A percentile compares a stretch with the other conserved stretches of the same genome.
Conservation (phyloP, 2,797 vertebrate genomes). For the Pangasius krempfi region DNA sequence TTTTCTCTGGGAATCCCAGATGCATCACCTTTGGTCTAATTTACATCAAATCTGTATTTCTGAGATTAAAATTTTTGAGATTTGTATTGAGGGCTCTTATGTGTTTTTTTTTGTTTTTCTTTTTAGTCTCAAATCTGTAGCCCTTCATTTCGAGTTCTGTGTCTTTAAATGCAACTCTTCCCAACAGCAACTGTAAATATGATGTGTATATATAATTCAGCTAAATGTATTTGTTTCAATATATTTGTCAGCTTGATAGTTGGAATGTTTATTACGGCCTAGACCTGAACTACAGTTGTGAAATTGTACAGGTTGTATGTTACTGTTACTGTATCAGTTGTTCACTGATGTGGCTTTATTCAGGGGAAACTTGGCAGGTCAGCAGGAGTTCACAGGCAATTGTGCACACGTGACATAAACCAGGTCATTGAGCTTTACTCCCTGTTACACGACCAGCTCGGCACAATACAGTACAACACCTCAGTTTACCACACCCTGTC, state of each 20-base stretch:
- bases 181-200: neutral
- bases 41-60: neutral
- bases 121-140: neutral
- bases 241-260: neutral
- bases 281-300: neutral
- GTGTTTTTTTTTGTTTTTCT: too few species aligned
- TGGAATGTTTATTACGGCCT: neutral
- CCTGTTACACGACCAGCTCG: slow-evolving; percentile 12
- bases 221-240: too few species aligned
- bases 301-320: slow-evolving; percentile 7
- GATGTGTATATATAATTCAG: too few species aligned
- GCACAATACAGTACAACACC: neutral
- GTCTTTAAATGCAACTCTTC: neutral
- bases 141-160: neutral
- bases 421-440: slow-evolving; percentile 25
- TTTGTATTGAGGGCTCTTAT: neutral
- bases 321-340: slow-evolving; percentile 16
- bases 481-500: neutral
- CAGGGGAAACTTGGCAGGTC: neutral
- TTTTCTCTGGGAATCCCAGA: neutral
- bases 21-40: neutral
- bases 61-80: neutral
- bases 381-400: neutral
- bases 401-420: slow-evolving; percentile 19
- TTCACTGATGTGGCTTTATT: slow-evolving; percentile 35